Evolutionary conservation across 1,140 invertebrate genomes (phyloP).

Genomic region (Orius insidiosus): DNA sequence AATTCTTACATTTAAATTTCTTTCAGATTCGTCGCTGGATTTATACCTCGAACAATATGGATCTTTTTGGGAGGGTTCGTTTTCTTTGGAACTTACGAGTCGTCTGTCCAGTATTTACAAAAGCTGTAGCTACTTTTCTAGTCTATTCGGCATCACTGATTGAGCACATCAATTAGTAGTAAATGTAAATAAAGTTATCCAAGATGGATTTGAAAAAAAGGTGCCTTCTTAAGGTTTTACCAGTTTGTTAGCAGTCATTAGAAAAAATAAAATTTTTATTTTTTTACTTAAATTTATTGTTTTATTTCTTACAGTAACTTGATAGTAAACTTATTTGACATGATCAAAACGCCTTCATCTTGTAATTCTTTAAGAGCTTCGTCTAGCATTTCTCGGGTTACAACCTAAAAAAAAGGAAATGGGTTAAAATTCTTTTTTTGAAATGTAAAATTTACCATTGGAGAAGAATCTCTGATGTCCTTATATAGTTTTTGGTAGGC

Average conservation of each 20-base stretch:
- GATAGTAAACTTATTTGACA: constrained; percentile 59
- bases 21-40: constrained; percentile 71
- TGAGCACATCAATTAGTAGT: too few relatives aligned
- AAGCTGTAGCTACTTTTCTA: constrained; percentile 21
- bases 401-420: constrained; percentile 37
- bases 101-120: constrained; percentile 24
- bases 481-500: constrained; percentile 63
- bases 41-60: constrained; percentile 61
- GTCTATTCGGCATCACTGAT: too few relatives aligned
- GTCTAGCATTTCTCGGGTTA: constrained; percentile 81
- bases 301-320: constrained; percentile 6
- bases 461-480: constrained; percentile 71
- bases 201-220: too few relatives aligned
- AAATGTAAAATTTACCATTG: constrained; percentile 44
- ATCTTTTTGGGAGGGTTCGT: constrained; percentile 85
- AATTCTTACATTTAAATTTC: constrained; percentile 14
- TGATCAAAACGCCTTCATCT: constrained; percentile 67
- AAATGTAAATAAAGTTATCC: too few relatives aligned
- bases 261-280: constrained; percentile 20
- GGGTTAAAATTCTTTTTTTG: not conserved
- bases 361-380: constrained; percentile 80
- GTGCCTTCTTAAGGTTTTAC: not conserved
- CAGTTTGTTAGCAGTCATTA: not conserved
- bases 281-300: too few relatives aligned
- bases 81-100: constrained; percentile 85